Evolutionary conservation across 2,888 invertebrate species (phyloP), one percentile per base, ranked within the genome.

Genomic region (Parascotia fuliginaria): DNA sequence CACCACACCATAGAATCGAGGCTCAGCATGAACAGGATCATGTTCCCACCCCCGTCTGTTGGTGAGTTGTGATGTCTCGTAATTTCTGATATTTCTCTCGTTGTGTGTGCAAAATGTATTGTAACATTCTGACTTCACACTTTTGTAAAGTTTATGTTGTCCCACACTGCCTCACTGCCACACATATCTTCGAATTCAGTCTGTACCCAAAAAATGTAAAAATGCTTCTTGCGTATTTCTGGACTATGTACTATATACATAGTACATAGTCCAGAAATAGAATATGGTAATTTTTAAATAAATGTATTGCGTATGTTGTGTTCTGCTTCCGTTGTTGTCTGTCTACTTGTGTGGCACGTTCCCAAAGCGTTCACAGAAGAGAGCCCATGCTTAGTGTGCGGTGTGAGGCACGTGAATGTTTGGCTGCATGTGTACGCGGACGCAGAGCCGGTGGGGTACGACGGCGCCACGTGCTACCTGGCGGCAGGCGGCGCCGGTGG

Each of bases 371-470:
- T 44, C 39, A 36, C 37, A 42, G 40, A 45, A 47, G 50, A 55
- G 46, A 39, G 60, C 49, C 50, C 38, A 44, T 55, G 44, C 44
- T 50, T 50, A 40, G 56, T 57, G 41, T 55, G 62, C 44, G 37
- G 16, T 46, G 44, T 47, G 54, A 48, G 50, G 58, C 48, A 48
- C 42, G 54, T 29, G 39, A 50, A 46, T 52, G 31, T 53, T 32
- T 55, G 57, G 40, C 42, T 51, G 53, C 58, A 53, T 53, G 47
- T 42, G 48, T 55, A 52, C 57, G 49, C 34, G 43, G 43, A 29
- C 13, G 33, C 81, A 90, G 90, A 87, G 58, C 80, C 83, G 13
- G 82, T 86, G 13, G 86, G 83, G 16, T 88, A 88, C 73, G 86
- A 84, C 5, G 81, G 80, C 29, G 81, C 83, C 24, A 81, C 81